A percentile compares a stretch with the other conserved stretches of the same genome.
These are phyloP conservation scores for Ophion ellenae DNA, from an alignment of 2,888 invertebrate genomes.

Conservation along the genomic window DNA sequence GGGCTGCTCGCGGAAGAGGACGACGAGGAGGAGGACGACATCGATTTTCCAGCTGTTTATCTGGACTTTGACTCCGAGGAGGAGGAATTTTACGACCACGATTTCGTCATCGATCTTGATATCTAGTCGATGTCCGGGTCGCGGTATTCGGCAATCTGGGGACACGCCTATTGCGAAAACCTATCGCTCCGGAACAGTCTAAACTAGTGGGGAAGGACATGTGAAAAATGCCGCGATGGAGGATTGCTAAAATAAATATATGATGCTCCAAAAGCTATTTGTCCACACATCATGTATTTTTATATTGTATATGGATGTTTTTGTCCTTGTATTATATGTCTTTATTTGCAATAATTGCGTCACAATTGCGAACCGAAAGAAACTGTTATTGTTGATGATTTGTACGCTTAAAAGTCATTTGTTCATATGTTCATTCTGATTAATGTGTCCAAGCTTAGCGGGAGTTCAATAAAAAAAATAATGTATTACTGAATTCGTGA, in stretches of 20 bases:
- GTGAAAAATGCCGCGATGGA: not conserved
- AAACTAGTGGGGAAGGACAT: not conserved
- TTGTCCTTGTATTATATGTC: constrained; percentile 13
- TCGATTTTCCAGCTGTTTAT: constrained; percentile 68
- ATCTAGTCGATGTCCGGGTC: constrained; percentile 23
- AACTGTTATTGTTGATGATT: constrained; percentile 25
- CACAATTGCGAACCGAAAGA: constrained; percentile 5
- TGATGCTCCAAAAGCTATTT: constrained; percentile 8
- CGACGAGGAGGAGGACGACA: constrained; percentile 73
- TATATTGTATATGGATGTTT: not conserved
- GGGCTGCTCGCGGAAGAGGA: constrained; percentile 78
- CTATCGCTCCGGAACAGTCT: not conserved
- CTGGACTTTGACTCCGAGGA: constrained; percentile 68
- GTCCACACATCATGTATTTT: not conserved
- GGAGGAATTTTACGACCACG: constrained; percentile 66
- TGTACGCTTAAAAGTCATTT: constrained; percentile 21
- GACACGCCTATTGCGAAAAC: not conserved
- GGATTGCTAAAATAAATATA: not conserved
- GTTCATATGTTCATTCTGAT: constrained; percentile 38
- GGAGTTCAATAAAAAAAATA: constrained; percentile 26
- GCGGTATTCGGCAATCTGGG: not conserved
- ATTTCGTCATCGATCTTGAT: constrained; percentile 66
- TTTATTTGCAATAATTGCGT: constrained; percentile 28
- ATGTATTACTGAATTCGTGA: constrained; percentile 37
- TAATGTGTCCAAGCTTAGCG: not conserved